Evolutionary conservation across 2,888 invertebrate species (phyloP).

Genomic region (Aphidoletes aphidimyza): DNA sequence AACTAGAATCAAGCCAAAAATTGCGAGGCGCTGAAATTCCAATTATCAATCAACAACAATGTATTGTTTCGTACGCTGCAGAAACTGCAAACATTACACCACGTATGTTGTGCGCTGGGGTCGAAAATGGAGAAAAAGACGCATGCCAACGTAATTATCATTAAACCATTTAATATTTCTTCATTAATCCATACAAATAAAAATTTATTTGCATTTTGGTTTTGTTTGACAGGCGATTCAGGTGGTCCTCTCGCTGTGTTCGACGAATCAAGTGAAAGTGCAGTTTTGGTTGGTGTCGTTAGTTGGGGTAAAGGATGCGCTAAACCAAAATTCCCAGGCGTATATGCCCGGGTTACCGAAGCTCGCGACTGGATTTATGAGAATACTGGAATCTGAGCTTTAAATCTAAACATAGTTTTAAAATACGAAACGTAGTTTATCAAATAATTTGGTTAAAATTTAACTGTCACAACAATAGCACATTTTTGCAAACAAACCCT

Average conservation of each 20-base stretch:
- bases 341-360: conserved; percentile 66
- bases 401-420: no score
- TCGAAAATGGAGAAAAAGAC: conserved; percentile 69
- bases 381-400: conserved; percentile 63
- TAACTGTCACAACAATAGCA: no score
- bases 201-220: no score
- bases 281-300: conserved; percentile 66
- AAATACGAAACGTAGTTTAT: no score
- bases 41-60: conserved; percentile 68
- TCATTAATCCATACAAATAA: background rate
- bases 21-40: conserved; percentile 70
- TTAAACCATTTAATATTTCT: no score
- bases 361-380: conserved; percentile 65
- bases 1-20: conserved; percentile 61
- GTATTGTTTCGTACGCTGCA: conserved; percentile 68
- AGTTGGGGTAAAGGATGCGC: conserved; percentile 70
- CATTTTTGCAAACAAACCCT: no score
- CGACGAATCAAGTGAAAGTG: conserved; percentile 54
- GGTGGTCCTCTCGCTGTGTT: conserved; percentile 63
- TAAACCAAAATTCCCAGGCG: conserved; percentile 68
- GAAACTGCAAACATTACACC: conserved; percentile 69
- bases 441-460: no score
- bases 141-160: conserved; percentile 64
- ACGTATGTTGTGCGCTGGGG: conserved; percentile 73
- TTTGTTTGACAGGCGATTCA: conserved; percentile 63